Percentiles rank a stretch among this genome's conserved stretches.
Evolutionary conservation across 2,797 vertebrate genomes (phyloP).

Genomic region (Rhinichthys osculus): DNA sequence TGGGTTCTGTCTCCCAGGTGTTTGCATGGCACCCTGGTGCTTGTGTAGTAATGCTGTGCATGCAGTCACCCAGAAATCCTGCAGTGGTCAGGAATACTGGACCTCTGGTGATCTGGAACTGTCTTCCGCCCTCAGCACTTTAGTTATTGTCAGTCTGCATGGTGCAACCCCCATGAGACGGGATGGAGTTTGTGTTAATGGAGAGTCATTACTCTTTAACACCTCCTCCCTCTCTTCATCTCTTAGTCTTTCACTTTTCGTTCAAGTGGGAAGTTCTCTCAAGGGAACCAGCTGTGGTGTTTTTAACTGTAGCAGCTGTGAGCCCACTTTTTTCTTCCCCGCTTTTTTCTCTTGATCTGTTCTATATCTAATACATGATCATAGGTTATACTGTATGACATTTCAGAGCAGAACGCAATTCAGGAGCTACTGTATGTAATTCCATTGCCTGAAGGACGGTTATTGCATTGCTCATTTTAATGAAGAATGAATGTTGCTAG

Average conservation of each 20-base stretch:
- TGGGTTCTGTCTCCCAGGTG: constrained; percentile 52
- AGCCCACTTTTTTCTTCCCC: not conserved
- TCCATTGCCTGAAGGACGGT: not conserved
- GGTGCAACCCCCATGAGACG: constrained; percentile 28
- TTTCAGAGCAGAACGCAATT: not conserved
- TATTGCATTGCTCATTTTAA: not conserved
- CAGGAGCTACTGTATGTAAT: not conserved
- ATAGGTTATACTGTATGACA: not conserved
- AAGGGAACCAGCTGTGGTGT: not conserved
- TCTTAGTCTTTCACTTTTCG: constrained; percentile 22
- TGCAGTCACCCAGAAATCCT: constrained; percentile 36
- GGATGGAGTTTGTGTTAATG: constrained; percentile 30
- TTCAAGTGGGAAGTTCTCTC: constrained; percentile 11
- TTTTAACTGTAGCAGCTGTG: not conserved
- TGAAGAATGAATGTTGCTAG: not conserved
- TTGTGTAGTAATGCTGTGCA: constrained; percentile 22
- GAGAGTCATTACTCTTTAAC: constrained; percentile 35
- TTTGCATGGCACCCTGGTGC: not conserved
- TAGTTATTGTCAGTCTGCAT: constrained; percentile 29
- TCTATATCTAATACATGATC: constrained; percentile 32
- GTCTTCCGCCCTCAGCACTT: constrained; percentile 25
- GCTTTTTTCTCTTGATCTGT: not conserved
- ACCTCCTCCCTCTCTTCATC: constrained; percentile 24
- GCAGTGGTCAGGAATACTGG: constrained; percentile 25
- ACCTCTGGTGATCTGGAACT: constrained; percentile 16